phyloP scores from a whole-genome alignment of 2,797 vertebrate species.

The Echiichthys vipera region DNA sequence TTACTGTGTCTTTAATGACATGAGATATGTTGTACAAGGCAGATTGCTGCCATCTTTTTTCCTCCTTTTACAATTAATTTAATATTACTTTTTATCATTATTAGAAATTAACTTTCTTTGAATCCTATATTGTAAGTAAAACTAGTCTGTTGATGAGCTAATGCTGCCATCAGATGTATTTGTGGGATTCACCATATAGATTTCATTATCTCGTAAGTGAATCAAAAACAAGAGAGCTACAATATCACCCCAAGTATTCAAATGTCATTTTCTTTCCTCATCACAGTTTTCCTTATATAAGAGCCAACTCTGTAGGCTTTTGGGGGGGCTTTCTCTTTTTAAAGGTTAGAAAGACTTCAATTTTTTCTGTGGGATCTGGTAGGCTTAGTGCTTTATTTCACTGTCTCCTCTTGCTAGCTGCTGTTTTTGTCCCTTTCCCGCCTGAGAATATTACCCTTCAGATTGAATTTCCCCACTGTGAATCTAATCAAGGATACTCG shows the following conservation, averaged over 20 bases:
- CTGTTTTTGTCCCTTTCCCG: slow-evolving; percentile 33
- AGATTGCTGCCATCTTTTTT: slow-evolving; percentile 4
- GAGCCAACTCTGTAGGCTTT: slow-evolving; percentile 3
- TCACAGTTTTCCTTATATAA: slow-evolving; percentile 12
- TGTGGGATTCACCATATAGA: background rate
- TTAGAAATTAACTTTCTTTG: slow-evolving; percentile 4
- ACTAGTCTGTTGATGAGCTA: background rate
- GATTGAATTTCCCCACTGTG: slow-evolving; percentile 50
- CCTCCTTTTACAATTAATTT: slow-evolving; percentile 1
- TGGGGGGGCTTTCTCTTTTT: slow-evolving; percentile 19
- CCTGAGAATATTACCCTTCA: slow-evolving; percentile 57
- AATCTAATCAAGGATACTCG: slow-evolving; percentile 65
- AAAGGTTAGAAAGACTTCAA: slow-evolving; percentile 26
- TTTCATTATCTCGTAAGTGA: slow-evolving; percentile 14
- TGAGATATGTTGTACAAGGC: slow-evolving; percentile 11
- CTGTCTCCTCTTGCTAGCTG: slow-evolving; percentile 15
- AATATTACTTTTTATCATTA: too few species aligned
- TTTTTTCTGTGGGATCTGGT: slow-evolving; percentile 42
- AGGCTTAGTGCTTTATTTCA: slow-evolving; percentile 32
- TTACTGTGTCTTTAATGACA: background rate
- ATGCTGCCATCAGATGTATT: slow-evolving; percentile 7
- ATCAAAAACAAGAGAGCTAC: slow-evolving; percentile 5
- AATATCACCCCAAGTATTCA: slow-evolving; percentile 1
- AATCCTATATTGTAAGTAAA: background rate
- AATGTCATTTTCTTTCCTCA: slow-evolving; percentile 29